Percentiles rank a stretch among this genome's conserved stretches.
Evolutionary conservation across 1,140 invertebrate genomes (phyloP).

Genomic region (Nylanderia fulva): DNA sequence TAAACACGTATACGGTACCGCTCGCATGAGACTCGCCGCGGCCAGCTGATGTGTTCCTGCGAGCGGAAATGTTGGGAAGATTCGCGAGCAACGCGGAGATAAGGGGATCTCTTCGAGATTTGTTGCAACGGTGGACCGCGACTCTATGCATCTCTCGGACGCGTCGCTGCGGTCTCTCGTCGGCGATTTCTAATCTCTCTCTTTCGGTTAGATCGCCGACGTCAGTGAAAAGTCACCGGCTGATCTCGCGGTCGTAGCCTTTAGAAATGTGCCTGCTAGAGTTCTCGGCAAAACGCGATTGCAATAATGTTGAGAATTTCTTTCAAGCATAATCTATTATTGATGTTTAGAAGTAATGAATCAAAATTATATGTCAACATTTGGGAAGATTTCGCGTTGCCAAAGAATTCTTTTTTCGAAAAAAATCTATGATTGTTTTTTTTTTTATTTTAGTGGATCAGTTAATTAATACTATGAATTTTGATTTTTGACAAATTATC

Average conservation of each 20-base stretch:
- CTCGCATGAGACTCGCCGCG: background rate
- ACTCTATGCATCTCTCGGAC: conserved; percentile 23
- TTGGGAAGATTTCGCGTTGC: background rate
- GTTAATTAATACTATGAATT: background rate
- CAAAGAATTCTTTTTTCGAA: no score
- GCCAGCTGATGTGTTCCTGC: background rate
- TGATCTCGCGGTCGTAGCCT: conserved; percentile 52
- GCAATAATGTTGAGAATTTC: conserved; percentile 42
- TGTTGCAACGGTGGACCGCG: conserved; percentile 36
- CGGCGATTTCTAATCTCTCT: conserved; percentile 53
- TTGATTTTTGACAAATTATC: background rate
- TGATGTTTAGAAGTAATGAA: conserved; percentile 18
- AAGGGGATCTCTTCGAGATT: conserved; percentile 43
- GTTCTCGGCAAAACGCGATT: conserved; percentile 27
- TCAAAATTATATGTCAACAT: background rate
- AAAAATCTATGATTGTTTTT: background rate
- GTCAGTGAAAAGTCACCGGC: conserved; percentile 43
- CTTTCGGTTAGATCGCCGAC: conserved; percentile 55
- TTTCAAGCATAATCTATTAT: conserved; percentile 5
- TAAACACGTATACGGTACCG: background rate
- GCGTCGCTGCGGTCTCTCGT: conserved; percentile 12
- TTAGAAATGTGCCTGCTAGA: conserved; percentile 60
- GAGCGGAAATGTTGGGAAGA: conserved; percentile 43
- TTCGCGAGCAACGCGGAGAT: conserved; percentile 19
- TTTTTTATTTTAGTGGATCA: background rate